Conservation (phyloP, 2,888 invertebrate species). For the Stenotaenia linearis region DNA sequence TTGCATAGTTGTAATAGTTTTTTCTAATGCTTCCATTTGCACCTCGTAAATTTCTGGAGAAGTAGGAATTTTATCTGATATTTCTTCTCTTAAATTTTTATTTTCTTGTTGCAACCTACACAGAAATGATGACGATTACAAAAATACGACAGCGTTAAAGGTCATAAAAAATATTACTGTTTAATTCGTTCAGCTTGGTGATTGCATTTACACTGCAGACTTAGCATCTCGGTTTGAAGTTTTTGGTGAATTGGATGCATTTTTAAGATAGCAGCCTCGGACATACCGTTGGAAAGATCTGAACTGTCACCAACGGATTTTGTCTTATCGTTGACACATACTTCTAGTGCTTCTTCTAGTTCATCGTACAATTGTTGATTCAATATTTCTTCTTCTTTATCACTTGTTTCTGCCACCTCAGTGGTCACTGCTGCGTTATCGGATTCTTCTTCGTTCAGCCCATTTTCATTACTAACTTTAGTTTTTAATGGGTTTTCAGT, state of each 20-base stretch:
- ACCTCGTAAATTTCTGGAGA: constrained; percentile 36
- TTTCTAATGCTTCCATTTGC: constrained; percentile 37
- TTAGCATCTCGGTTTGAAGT: constrained; percentile 27
- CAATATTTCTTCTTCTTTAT: not conserved
- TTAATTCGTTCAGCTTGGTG: constrained; percentile 27
- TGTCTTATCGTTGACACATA: not conserved
- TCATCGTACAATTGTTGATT: not conserved
- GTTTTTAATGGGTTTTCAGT: not conserved
- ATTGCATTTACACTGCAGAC: constrained; percentile 24
- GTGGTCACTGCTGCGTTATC: not conserved
- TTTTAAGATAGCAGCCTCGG: constrained; percentile 26
- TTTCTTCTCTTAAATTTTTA: not conserved
- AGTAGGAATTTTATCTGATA: not conserved
- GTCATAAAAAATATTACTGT: constrained; percentile 6
- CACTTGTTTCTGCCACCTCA: not conserved
- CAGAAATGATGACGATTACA: not conserved
- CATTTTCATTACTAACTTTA: not conserved
- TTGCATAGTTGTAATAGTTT: constrained; percentile 35
- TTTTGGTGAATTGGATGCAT: constrained; percentile 29
- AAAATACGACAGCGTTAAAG: not conserved
- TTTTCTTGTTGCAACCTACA: constrained; percentile 30
- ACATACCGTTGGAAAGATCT: constrained; percentile 22
- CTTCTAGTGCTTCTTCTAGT: not conserved
- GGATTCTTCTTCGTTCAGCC: not conserved
- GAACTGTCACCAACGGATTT: not conserved